Percentiles rank a stretch among this genome's conserved stretches.
phyloP scores from a whole-genome alignment of 2,888 invertebrate species.

The Spisula subtruncata region DNA sequence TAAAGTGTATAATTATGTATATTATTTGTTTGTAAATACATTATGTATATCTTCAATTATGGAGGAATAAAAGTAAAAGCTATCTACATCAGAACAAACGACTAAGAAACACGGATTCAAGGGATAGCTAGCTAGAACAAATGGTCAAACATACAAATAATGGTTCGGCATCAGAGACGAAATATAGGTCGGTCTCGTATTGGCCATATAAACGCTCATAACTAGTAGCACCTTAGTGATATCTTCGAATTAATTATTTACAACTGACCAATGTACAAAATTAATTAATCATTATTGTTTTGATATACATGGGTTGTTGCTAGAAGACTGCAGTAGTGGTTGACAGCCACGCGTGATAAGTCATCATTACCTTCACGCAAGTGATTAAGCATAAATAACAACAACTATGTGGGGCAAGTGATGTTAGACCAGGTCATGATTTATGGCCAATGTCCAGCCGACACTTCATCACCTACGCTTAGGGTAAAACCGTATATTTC shows the following conservation, averaged over 20 bases:
- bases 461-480: not conserved
- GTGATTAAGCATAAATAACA: slow-evolving; percentile 5
- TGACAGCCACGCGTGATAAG: slow-evolving; percentile 4
- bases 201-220: too few species aligned
- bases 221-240: too few species aligned
- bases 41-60: too few species aligned
- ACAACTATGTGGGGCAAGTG: not conserved
- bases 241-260: not conserved
- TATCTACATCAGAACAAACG: too few species aligned
- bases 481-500: not conserved
- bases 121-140: too few species aligned
- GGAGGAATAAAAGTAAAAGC: too few species aligned
- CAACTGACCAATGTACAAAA: not conserved
- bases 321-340: not conserved
- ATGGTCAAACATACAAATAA: too few species aligned
- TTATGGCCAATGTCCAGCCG: not conserved
- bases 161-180: too few species aligned
- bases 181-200: too few species aligned
- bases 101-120: too few species aligned
- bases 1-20: too few species aligned
- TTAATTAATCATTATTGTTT: slow-evolving; percentile 20
- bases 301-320: not conserved
- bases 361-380: slow-evolving; percentile 4
- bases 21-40: too few species aligned
- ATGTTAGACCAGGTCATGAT: not conserved